phyloP scores from a whole-genome alignment of 2,888 invertebrate species.

The Oscheius sp. region DNA sequence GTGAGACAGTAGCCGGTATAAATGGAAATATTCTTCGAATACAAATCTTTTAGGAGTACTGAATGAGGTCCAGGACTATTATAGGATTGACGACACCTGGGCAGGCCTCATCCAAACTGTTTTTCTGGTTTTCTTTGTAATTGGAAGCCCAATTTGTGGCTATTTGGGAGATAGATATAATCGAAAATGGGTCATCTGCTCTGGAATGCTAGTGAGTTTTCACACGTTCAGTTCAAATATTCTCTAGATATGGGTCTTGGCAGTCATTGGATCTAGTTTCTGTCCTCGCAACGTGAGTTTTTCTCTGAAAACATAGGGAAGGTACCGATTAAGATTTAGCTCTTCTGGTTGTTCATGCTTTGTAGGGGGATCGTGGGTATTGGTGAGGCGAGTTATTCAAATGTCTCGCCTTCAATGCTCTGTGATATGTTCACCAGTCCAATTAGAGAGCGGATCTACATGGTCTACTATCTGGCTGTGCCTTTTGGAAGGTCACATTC shows the following conservation, averaged over 20 bases:
- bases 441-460: slow-evolving; percentile 88
- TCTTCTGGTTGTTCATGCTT: slow-evolving; percentile 84
- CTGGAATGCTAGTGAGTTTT: slow-evolving; percentile 81
- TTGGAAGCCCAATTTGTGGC: slow-evolving; percentile 95
- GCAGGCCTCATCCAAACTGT: slow-evolving; percentile 93
- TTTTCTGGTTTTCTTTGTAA: slow-evolving; percentile 95
- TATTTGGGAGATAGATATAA: slow-evolving; percentile 94
- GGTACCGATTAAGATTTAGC: slow-evolving; percentile 74
- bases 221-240: too few species aligned
- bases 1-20: slow-evolving; percentile 92
- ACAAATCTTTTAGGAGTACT: slow-evolving; percentile 83
- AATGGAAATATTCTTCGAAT: neutral
- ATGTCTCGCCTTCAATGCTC: slow-evolving; percentile 97
- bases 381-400: slow-evolving; percentile 98
- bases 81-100: slow-evolving; percentile 82
- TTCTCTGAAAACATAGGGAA: neutral
- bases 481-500: slow-evolving; percentile 37
- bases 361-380: slow-evolving; percentile 93
- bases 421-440: slow-evolving; percentile 87
- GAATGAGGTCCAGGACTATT: slow-evolving; percentile 82
- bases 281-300: slow-evolving; percentile 79
- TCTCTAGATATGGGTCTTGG: slow-evolving; percentile 84
- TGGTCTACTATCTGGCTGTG: slow-evolving; percentile 87
- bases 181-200: slow-evolving; percentile 88
- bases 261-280: slow-evolving; percentile 90